Evolutionary conservation across 2,797 vertebrate genomes (phyloP).

Genomic region (Eurystomus glaucurus): DNA sequence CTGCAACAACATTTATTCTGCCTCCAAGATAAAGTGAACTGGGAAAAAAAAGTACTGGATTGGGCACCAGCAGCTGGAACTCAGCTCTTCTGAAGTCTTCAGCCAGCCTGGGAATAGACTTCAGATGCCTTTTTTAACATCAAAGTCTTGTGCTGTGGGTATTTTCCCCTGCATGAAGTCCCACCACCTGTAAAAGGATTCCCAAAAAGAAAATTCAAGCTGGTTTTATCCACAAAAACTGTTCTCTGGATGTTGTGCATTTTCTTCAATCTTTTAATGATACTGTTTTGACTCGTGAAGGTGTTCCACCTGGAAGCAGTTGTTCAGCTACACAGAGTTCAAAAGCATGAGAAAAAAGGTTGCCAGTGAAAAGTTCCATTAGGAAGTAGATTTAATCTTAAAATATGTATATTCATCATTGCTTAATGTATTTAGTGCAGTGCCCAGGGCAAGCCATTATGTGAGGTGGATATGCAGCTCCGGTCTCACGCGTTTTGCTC

Average conservation of each 20-base stretch:
- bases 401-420: conserved; percentile 12
- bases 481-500: neutral
- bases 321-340: neutral
- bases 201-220: neutral
- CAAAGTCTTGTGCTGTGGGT: neutral
- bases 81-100: neutral
- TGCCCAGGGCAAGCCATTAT: neutral
- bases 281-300: neutral
- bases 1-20: neutral
- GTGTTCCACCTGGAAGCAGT: neutral
- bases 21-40: fast-evolving
- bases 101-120: neutral
- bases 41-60: neutral
- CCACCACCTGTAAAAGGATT: neutral
- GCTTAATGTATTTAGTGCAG: neutral
- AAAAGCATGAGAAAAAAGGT: neutral
- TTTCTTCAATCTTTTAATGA: neutral
- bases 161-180: neutral
- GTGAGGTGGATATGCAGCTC: neutral
- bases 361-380: conserved; percentile 14
- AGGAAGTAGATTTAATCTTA: conserved; percentile 46
- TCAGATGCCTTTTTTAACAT: neutral
- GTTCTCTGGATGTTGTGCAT: neutral
- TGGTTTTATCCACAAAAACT: neutral
- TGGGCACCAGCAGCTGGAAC: neutral